Percentiles rank a stretch among this genome's conserved stretches.
phyloP scores from a whole-genome alignment of 2,797 vertebrate species.

The Sebastes steindachneri region DNA sequence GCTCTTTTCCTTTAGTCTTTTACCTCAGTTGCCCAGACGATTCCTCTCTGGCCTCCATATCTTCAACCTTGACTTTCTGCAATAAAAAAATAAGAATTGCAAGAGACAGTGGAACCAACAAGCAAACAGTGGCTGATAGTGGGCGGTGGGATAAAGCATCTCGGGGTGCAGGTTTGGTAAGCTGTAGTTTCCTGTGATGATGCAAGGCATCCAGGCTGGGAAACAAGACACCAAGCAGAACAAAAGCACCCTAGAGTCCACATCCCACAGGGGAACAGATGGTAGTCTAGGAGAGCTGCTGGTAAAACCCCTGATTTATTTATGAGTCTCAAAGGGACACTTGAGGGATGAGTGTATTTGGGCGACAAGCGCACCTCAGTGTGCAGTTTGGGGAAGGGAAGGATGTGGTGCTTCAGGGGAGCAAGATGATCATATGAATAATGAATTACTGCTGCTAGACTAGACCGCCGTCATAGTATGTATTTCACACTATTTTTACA shows the following conservation, averaged over 20 bases:
- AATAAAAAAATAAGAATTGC: not conserved
- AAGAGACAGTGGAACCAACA: not conserved
- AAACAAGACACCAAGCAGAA: conserved; percentile 37
- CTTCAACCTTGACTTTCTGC: not conserved
- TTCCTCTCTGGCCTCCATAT: not conserved
- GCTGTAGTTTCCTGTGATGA: conserved; percentile 6
- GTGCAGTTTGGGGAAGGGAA: not conserved
- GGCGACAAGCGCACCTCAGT: not conserved
- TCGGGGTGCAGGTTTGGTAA: not conserved
- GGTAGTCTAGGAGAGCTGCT: conserved; percentile 31
- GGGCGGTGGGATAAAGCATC: not conserved
- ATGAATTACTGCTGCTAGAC: conserved; percentile 39
- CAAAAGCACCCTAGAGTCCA: conserved; percentile 12
- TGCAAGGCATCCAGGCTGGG: not conserved
- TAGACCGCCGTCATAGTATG: not conserved
- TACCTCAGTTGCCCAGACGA: not conserved
- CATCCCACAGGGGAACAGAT: conserved; percentile 48
- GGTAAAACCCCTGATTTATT: conserved; percentile 54
- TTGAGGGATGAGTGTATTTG: conserved; percentile 27
- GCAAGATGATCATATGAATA: conserved; percentile 49
- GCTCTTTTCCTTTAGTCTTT: not conserved
- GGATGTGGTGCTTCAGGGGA: conserved; percentile 11
- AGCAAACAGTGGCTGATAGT: not conserved
- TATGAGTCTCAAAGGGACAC: conserved; percentile 52
- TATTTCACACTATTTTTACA: not conserved